These are phyloP conservation scores for Sarcophaga variegata DNA, from an alignment of 2,888 invertebrate genomes.

Conservation along the genomic window DNA sequence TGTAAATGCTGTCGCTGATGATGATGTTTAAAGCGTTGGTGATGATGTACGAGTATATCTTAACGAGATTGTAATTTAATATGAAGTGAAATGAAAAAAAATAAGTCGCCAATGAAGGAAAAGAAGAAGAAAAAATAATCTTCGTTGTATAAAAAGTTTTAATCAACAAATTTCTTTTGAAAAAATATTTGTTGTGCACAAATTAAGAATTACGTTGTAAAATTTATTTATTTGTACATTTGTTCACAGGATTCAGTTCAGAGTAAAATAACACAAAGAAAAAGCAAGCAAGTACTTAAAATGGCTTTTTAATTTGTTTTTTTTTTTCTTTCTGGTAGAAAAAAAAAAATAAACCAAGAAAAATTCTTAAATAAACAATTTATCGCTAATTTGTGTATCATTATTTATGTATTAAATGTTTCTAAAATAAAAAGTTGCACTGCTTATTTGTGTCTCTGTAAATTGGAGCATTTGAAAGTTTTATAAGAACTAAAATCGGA, in stretches of 20 bases:
- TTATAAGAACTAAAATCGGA: background rate
- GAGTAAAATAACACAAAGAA: background rate
- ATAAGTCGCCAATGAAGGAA: background rate
- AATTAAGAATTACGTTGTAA: conserved; percentile 13
- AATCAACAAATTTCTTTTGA: conserved; percentile 51
- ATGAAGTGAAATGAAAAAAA: background rate
- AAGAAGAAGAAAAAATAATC: conserved; percentile 2
- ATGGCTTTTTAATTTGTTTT: conserved; percentile 12
- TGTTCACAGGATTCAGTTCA: background rate
- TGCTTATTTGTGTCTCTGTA: background rate
- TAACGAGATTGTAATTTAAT: conserved; percentile 14
- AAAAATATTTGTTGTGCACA: conserved; percentile 30
- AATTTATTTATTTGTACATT: conserved; percentile 13
- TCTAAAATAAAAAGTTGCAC: conserved; percentile 5
- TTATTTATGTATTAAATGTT: conserved; percentile 26
- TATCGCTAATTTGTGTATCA: conserved; percentile 35
- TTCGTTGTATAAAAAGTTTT: conserved; percentile 40
- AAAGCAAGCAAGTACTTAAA: background rate
- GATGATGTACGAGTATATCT: conserved; percentile 10
- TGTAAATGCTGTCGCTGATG: conserved; percentile 10
- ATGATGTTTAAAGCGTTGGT: conserved; percentile 1
- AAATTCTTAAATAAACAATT: conserved; percentile 19
- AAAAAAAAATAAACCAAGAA: background rate
- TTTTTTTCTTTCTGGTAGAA: background rate
- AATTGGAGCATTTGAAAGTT: background rate